phyloP scores from a whole-genome alignment of 2,113 vertebrate species.

The Desmodus rotundus region DNA sequence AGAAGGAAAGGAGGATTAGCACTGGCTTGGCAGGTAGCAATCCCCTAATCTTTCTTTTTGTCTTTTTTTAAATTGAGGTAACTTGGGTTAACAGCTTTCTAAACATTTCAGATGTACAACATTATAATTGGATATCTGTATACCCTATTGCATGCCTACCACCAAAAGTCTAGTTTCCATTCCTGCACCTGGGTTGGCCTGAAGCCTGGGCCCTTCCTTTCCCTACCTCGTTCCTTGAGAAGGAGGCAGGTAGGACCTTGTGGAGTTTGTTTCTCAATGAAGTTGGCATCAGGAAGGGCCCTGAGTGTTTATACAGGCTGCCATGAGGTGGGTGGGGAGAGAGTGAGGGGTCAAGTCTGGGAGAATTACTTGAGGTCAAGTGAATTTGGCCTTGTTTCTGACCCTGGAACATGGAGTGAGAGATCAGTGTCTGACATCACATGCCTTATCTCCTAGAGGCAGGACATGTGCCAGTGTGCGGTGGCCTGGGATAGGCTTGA shows the following conservation, averaged over 20 bases:
- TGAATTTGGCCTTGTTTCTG: neutral
- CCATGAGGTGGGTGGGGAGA: neutral
- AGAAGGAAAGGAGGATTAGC: slow-evolving; percentile 17
- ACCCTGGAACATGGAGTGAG: neutral
- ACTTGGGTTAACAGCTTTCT: neutral
- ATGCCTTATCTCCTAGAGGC: neutral
- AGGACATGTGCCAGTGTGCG: neutral
- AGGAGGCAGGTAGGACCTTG: neutral
- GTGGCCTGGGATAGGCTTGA: neutral
- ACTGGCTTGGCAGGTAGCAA: neutral
- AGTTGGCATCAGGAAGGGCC: neutral
- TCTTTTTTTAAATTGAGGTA: neutral
- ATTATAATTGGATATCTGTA: neutral
- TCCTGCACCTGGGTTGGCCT: neutral
- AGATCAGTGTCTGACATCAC: neutral
- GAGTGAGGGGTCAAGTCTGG: neutral
- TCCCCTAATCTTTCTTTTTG: neutral
- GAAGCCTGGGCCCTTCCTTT: neutral
- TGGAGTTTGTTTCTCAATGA: neutral
- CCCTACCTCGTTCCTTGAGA: neutral
- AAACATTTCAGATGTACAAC: neutral
- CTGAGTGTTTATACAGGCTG: neutral
- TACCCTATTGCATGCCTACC: neutral
- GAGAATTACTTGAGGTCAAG: neutral
- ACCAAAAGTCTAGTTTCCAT: neutral